Evolutionary conservation across 2,888 invertebrate species (phyloP).

Genomic region (Plagodis dolabraria): DNA sequence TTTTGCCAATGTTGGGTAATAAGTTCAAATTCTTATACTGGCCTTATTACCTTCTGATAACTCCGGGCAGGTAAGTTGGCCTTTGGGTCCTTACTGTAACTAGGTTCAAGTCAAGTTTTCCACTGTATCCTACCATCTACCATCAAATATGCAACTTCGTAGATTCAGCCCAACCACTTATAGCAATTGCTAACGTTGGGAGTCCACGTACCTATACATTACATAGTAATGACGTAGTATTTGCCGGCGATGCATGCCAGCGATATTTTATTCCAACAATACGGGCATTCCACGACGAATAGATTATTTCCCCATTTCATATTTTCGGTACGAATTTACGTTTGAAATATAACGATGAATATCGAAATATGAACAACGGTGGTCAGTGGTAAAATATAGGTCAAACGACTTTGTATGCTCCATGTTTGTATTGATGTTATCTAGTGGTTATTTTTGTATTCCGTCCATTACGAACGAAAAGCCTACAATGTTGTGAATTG

Average conservation of each 20-base stretch:
- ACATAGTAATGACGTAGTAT: conserved; percentile 33
- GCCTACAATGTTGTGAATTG: too few relatives aligned
- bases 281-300: conserved; percentile 13
- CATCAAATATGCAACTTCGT: conserved; percentile 65
- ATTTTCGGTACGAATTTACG: conserved; percentile 24
- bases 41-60: too few relatives aligned
- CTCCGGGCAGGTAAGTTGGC: background rate
- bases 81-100: background rate
- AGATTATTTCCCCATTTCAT: conserved; percentile 25
- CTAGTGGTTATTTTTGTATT: too few relatives aligned
- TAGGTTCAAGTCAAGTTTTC: conserved; percentile 3
- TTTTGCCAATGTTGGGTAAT: too few relatives aligned
- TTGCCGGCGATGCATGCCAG: conserved; percentile 29
- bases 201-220: conserved; percentile 33
- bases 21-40: too few relatives aligned
- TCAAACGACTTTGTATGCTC: background rate
- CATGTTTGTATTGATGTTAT: background rate
- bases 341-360: conserved; percentile 14
- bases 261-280: conserved; percentile 33
- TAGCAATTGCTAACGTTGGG: conserved; percentile 58
- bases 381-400: conserved; percentile 8
- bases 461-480: too few relatives aligned
- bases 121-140: conserved; percentile 38
- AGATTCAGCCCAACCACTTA: conserved; percentile 59
- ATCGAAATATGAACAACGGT: conserved; percentile 1